Percentiles rank a stretch among this genome's conserved stretches.
These are phyloP conservation scores for Ariolimax columbianus DNA, from an alignment of 2,888 invertebrate genomes.

Conservation along the genomic window DNA sequence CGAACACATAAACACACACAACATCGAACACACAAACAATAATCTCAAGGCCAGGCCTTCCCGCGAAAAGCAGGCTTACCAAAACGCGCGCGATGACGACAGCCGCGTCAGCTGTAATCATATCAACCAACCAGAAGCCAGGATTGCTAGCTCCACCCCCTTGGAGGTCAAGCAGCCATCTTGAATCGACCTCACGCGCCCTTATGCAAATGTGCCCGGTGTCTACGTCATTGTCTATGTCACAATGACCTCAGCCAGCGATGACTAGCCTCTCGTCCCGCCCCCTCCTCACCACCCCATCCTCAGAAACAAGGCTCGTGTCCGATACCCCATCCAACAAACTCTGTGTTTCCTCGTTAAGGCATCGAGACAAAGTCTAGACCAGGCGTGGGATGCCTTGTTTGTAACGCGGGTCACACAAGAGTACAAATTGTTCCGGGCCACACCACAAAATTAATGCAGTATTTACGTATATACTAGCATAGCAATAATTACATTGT, in stretches of 20 bases:
- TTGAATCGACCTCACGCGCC: slow-evolving; percentile 23
- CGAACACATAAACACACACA: neutral
- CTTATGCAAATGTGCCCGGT: slow-evolving; percentile 28
- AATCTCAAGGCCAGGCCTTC: neutral
- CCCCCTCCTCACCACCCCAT: too few relatives aligned
- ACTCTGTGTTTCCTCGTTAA: too few relatives aligned
- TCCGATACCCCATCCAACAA: too few relatives aligned
- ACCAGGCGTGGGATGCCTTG: too few relatives aligned
- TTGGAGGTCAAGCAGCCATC: slow-evolving; percentile 37
- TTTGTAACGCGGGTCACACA: too few relatives aligned
- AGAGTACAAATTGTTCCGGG: too few relatives aligned
- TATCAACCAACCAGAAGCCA: slow-evolving; percentile 23
- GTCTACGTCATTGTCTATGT: slow-evolving; percentile 42
- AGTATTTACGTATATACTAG: too few relatives aligned
- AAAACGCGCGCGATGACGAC: slow-evolving; percentile 2
- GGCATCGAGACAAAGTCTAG: too few relatives aligned
- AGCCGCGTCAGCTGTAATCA: slow-evolving; percentile 19
- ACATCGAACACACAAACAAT: neutral
- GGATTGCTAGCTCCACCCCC: neutral
- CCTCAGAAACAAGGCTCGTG: too few relatives aligned
- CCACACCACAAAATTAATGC: too few relatives aligned
- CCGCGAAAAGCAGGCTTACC: neutral
- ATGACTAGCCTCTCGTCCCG: neutral
- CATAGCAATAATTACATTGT: too few relatives aligned
- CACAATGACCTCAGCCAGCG: slow-evolving; percentile 11